These are phyloP conservation scores for Rachycentron canadum DNA, from an alignment of 2,797 vertebrate genomes.

Conservation along the genomic window DNA sequence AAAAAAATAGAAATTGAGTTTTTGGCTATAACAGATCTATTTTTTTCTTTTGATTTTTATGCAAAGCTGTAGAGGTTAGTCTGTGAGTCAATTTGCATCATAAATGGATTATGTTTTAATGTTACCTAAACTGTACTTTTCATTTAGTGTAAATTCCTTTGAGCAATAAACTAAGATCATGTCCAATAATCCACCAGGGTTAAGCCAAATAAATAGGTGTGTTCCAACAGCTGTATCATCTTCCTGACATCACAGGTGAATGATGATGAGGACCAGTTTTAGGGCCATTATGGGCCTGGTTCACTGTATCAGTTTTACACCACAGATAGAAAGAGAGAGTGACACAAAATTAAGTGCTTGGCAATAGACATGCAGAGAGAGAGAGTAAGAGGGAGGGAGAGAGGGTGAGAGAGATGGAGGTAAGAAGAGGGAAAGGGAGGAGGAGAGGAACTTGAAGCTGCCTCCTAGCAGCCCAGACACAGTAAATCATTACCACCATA, in stretches of 20 bases:
- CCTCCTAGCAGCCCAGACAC: constrained; percentile 78
- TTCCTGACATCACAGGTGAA: constrained; percentile 42
- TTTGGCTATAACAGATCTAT: background rate
- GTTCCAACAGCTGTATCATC: constrained; percentile 26
- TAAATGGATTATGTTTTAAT: background rate
- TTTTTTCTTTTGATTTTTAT: too few relatives aligned
- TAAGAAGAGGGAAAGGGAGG: constrained; percentile 39
- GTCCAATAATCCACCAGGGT: background rate
- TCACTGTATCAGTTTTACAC: constrained; percentile 53
- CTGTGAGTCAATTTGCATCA: background rate
- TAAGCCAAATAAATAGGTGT: background rate
- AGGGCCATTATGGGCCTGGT: constrained; percentile 35
- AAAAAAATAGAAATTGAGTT: background rate
- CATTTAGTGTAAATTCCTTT: background rate
- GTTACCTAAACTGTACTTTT: background rate
- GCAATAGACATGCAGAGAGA: constrained; percentile 53
- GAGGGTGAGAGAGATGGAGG: constrained; percentile 24
- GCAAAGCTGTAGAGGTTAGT: background rate
- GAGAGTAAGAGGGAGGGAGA: constrained; percentile 30
- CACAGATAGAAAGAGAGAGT: constrained; percentile 65
- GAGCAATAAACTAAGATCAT: background rate
- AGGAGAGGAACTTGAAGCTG: constrained; percentile 78
- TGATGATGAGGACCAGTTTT: constrained; percentile 41
- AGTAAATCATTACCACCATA: constrained; percentile 86
- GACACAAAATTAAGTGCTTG: constrained; percentile 72